Evolutionary conservation across 2,113 vertebrate genomes (phyloP).

Genomic region (Dromas ardeola): DNA sequence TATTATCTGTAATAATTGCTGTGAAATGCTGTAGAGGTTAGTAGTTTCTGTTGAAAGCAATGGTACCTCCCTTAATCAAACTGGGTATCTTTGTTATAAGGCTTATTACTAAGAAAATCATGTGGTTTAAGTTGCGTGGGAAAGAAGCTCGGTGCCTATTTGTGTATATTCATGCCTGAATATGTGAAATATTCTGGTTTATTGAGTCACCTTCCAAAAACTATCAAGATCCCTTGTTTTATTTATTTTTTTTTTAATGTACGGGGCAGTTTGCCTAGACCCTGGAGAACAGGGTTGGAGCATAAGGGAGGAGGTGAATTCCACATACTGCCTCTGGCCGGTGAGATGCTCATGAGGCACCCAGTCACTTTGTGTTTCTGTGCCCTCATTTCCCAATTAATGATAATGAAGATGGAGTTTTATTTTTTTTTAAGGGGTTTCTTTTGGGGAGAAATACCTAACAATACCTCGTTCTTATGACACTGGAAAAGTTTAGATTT

Average conservation of each 20-base stretch:
- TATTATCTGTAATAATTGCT: background rate
- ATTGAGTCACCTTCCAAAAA: background rate
- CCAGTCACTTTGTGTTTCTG: background rate
- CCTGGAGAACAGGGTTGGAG: background rate
- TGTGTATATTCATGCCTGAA: background rate
- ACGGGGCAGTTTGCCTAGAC: background rate
- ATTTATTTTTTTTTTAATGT: background rate
- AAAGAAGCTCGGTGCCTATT: background rate
- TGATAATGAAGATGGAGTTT: background rate
- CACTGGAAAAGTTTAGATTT: background rate
- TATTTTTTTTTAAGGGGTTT: background rate
- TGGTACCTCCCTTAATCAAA: background rate
- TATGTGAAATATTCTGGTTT: background rate
- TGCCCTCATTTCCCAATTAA: background rate
- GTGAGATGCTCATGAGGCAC: background rate
- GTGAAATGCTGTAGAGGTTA: background rate
- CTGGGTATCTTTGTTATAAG: background rate
- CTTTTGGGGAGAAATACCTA: background rate
- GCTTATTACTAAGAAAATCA: background rate
- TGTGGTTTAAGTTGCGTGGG: background rate
- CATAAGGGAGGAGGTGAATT: background rate
- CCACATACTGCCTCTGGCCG: background rate
- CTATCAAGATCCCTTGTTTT: background rate
- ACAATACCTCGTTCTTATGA: background rate
- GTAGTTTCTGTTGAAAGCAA: background rate